Percentiles rank a stretch among this genome's conserved stretches.
These are phyloP conservation scores for Nannospalax galili DNA, from an alignment of 2,113 vertebrate species.

Conservation along the genomic window DNA sequence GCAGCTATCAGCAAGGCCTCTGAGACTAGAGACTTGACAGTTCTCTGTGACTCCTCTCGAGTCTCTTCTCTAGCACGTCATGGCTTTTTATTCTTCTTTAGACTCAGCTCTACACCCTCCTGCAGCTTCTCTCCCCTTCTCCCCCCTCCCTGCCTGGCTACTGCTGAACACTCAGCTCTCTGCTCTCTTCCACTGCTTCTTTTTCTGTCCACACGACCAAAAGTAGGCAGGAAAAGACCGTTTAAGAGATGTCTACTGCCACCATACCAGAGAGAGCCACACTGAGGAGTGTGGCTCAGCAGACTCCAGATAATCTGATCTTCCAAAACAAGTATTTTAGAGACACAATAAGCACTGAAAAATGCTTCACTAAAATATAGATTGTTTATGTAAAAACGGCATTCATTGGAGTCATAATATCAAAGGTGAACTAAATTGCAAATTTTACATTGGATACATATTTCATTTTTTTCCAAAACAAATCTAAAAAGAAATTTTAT, in stretches of 20 bases:
- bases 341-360: background rate
- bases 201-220: background rate
- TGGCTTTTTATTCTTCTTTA: background rate
- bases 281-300: background rate
- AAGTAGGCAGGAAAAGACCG: background rate
- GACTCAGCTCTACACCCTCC: background rate
- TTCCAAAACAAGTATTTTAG: background rate
- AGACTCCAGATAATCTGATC: background rate
- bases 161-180: background rate
- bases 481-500: too few species aligned
- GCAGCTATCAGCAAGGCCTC: background rate
- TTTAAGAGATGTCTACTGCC: background rate
- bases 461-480: too few species aligned
- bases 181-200: background rate
- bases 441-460: too few species aligned
- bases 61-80: background rate
- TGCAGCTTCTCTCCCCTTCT: background rate
- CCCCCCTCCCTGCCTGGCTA: background rate
- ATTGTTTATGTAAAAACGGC: background rate
- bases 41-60: background rate
- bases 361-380: background rate
- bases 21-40: background rate
- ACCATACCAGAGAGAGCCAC: background rate
- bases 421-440: background rate
- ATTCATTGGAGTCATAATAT: background rate